Evolutionary conservation across 2,113 vertebrate genomes (phyloP).

Genomic region (Piaya cayana): DNA sequence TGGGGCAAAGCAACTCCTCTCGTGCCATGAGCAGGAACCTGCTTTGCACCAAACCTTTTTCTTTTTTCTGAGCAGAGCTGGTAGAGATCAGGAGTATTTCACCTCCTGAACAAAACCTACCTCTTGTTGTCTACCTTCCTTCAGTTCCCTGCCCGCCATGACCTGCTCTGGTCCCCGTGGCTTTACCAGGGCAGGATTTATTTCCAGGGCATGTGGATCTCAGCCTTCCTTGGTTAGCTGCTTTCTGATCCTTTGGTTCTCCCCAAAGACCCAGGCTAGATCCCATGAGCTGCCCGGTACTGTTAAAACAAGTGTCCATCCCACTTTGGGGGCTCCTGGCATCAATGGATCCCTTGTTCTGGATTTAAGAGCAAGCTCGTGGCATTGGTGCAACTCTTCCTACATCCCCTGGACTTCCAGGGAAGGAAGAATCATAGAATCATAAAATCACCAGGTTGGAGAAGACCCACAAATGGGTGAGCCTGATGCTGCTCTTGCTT

Average conservation of each 20-base stretch:
- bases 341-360: neutral
- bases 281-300: neutral
- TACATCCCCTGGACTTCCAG: neutral
- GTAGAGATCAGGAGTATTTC: neutral
- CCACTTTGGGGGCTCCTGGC: neutral
- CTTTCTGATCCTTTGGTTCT: neutral
- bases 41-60: neutral
- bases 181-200: neutral
- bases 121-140: slow-evolving; percentile 3
- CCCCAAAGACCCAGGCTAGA: neutral
- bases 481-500: neutral
- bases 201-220: neutral
- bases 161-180: neutral
- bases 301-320: fast-evolving
- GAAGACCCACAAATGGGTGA: no score
- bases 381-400: fast-evolving
- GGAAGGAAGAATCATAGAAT: no score
- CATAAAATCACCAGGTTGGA: no score
- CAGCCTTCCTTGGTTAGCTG: neutral
- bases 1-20: neutral
- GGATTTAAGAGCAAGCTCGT: fast-evolving
- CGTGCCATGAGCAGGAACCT: fast-evolving
- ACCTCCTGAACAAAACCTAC: neutral
- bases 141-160: neutral
- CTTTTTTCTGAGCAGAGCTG: neutral